A percentile compares a stretch with the other conserved stretches of the same genome.
phyloP scores from a whole-genome alignment of 2,113 vertebrate genomes.

The Amazona vittata region DNA sequence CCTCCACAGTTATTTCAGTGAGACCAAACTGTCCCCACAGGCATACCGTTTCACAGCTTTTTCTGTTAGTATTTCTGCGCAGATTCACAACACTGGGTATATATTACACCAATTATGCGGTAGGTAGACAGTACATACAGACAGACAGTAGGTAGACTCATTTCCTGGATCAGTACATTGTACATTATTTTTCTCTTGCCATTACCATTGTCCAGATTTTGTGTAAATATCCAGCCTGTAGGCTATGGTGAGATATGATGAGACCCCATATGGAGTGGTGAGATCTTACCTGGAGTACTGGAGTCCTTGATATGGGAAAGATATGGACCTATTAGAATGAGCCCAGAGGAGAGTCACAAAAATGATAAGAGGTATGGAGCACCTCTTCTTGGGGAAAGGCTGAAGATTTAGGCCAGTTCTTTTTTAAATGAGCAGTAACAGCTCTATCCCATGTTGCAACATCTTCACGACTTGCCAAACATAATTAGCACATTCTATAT shows the following conservation, averaged over 20 bases:
- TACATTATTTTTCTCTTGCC: background rate
- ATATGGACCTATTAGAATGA: background rate
- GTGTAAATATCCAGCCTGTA: background rate
- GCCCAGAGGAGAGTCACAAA: background rate
- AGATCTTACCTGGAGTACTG: background rate
- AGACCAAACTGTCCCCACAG: background rate
- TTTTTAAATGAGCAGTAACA: background rate
- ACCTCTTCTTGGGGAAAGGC: background rate
- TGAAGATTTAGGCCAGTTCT: background rate
- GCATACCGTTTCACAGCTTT: background rate
- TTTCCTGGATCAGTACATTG: background rate
- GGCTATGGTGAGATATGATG: background rate
- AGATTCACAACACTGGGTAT: background rate
- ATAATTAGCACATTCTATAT: background rate
- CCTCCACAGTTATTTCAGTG: background rate
- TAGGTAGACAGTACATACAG: background rate
- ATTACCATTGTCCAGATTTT: background rate
- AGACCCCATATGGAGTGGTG: background rate
- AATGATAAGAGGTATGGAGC: background rate
- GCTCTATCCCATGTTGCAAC: background rate
- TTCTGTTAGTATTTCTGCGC: background rate
- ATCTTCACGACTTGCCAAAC: background rate
- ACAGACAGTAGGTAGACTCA: background rate
- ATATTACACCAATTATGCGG: rapidly evolving
- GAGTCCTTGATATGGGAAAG: background rate